Percentiles rank a stretch among this genome's conserved stretches.
phyloP scores from a whole-genome alignment of 2,888 invertebrate genomes.

The Lysandra coridon region DNA sequence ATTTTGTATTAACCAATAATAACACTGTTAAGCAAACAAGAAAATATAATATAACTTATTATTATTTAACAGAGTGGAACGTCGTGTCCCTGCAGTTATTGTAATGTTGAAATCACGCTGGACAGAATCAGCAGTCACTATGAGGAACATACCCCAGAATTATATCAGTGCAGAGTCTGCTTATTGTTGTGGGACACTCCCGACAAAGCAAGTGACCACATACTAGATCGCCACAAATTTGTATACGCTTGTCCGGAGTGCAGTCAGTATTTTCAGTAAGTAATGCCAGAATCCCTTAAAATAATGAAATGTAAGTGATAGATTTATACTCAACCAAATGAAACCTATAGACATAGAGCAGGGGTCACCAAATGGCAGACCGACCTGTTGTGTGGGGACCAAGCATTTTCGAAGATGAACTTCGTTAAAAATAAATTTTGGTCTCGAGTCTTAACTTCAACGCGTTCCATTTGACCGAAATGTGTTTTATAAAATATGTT shows the following conservation, averaged over 20 bases:
- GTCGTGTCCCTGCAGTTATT: conserved; percentile 8
- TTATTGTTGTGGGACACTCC: conserved; percentile 36
- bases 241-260: conserved; percentile 45
- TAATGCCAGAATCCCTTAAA: not conserved
- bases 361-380: too few relatives aligned
- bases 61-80: not conserved
- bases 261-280: not conserved
- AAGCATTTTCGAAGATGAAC: too few relatives aligned
- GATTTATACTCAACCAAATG: too few relatives aligned
- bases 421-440: too few relatives aligned
- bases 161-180: conserved; percentile 48
- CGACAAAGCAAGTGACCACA: conserved; percentile 42
- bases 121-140: conserved; percentile 42
- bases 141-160: conserved; percentile 39
- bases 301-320: too few relatives aligned
- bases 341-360: too few relatives aligned
- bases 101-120: not conserved
- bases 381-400: too few relatives aligned
- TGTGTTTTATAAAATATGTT: too few relatives aligned
- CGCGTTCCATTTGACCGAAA: too few relatives aligned
- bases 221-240: conserved; percentile 45
- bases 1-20: too few relatives aligned
- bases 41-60: not conserved
- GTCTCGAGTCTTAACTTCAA: too few relatives aligned
- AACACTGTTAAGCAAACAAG: too few relatives aligned